Conservation (phyloP, 2,888 invertebrate species). For the Drosophila stalkeri region DNA sequence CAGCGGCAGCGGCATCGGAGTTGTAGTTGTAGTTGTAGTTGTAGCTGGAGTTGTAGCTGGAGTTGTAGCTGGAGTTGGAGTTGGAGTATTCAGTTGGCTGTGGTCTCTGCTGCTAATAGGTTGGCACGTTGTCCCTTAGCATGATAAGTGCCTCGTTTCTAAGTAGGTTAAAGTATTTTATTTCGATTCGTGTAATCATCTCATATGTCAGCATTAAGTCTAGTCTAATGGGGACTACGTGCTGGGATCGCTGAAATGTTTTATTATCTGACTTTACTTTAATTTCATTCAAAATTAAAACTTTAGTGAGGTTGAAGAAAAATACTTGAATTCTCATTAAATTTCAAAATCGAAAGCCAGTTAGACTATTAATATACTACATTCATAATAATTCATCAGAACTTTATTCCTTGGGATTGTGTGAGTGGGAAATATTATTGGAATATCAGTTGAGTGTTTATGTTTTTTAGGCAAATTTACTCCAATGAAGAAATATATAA, state of each 20-base stretch:
- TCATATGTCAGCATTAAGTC: slow-evolving; percentile 1
- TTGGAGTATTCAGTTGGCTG: slow-evolving; percentile 7
- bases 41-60: neutral
- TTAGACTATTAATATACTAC: too few species aligned
- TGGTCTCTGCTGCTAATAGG: slow-evolving; percentile 16
- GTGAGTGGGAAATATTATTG: too few species aligned
- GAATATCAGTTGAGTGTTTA: too few species aligned
- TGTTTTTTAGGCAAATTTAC: too few species aligned
- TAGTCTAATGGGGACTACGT: neutral
- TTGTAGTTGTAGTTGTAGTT: neutral
- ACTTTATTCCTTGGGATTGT: too few species aligned
- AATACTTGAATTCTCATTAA: too few species aligned
- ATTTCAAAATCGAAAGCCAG: too few species aligned
- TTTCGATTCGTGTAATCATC: neutral
- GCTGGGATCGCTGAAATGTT: neutral
- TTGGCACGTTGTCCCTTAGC: slow-evolving; percentile 19
- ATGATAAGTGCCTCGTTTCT: slow-evolving; percentile 18
- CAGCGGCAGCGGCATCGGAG: too few species aligned
- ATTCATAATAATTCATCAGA: too few species aligned
- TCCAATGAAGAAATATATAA: too few species aligned
- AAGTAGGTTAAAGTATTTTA: neutral
- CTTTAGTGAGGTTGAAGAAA: neutral
- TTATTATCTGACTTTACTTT: neutral
- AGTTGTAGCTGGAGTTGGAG: neutral
- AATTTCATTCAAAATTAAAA: neutral